phyloP scores from a whole-genome alignment of 2,113 vertebrate species.

The Stigmatopora nigra region DNA sequence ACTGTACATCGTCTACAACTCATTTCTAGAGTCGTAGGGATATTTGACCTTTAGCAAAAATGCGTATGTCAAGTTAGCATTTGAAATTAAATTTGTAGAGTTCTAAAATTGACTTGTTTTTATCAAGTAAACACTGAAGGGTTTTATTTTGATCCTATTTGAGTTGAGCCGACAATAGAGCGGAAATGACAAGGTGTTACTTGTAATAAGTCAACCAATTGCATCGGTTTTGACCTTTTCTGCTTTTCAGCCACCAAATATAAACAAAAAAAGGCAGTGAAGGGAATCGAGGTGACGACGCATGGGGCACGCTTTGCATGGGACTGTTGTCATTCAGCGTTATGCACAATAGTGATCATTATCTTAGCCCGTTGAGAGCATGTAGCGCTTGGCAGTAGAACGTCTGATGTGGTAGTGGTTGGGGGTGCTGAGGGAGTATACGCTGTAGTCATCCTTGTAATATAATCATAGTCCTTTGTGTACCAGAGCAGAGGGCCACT shows the following conservation, averaged over 20 bases:
- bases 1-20: too few species aligned
- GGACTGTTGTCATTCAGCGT: constrained; percentile 36
- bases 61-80: too few species aligned
- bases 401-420: constrained; percentile 43
- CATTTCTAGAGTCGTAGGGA: too few species aligned
- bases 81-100: too few species aligned
- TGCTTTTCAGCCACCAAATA: neutral
- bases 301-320: constrained; percentile 53
- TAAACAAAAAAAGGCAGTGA: constrained; percentile 29
- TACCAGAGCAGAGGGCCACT: constrained; percentile 68
- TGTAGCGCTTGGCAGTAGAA: constrained; percentile 59
- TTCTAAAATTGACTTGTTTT: too few species aligned
- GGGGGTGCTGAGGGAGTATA: constrained; percentile 29
- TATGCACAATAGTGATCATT: constrained; percentile 74
- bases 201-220: too few species aligned
- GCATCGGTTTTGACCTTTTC: too few species aligned
- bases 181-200: too few species aligned
- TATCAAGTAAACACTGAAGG: too few species aligned
- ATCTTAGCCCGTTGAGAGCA: constrained; percentile 66
- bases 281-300: constrained; percentile 45
- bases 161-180: too few species aligned
- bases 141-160: too few species aligned
- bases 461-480: constrained; percentile 75
- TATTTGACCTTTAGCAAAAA: too few species aligned
- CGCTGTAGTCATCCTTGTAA: constrained; percentile 69